phyloP scores from a whole-genome alignment of 2,113 vertebrate genomes.

The Macaca fascicularis region T2T-MFA8v1.1 NC_088376.1:105942501-105943000 shows the following conservation, averaged over 20 bases:
- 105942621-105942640: neutral
- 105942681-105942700: neutral
- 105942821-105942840: neutral
- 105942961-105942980: neutral
- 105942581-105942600: neutral
- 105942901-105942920: neutral
- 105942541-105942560: neutral
- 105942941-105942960: neutral
- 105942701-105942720: neutral
- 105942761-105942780: neutral
- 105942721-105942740: neutral
- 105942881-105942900: neutral
- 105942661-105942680: neutral
- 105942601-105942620: neutral
- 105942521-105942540: neutral
- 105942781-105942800: neutral
- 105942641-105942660: neutral
- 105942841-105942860: neutral
- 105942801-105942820: neutral
- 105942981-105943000: neutral
- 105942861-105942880: neutral
- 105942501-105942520: neutral
- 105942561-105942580: neutral
- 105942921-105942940: neutral
- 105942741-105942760: neutral